Base-by-base conservation (phyloP, 2,797 vertebrate genomes). In the Anisognathus igniventris region DNA sequence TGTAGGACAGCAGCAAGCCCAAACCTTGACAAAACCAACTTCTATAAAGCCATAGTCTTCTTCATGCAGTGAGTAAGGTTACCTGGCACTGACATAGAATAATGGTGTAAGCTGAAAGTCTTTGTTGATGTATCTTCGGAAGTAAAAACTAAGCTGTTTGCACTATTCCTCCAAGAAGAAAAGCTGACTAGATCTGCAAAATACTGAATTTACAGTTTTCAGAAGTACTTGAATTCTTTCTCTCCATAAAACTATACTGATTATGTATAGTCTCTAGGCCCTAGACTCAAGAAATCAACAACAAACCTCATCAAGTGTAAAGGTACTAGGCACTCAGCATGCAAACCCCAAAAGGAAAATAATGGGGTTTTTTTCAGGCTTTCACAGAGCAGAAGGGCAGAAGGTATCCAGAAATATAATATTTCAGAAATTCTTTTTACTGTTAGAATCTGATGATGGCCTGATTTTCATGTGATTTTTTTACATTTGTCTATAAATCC, bases 221-320 rank as follows among this genome's bases (percentile, higher is more conserved):
- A 73, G 14, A 54, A 47, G 50, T 17, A 65, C 3, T 25, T 35
- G 6, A 31, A 42, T 71, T 27, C 10, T 5, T 47, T 39, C 8
- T 30, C 12, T 28, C 33, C 7, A 23, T 88, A 54, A 73, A 70
- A 62, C 12, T 31, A 9, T 31, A 60, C 5, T 12, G 23, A 40
- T 30, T 0, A 1, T 12, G 2, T 20, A 28, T 45, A 7, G 28
- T 8, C 4, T 60, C 45, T 24, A 72, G 14, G 5, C 1, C 23
- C 2, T 23, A 56, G 24, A 27, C 5, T 33, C 10, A 73, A 47
- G 31, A 86, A 83, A 65, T 40, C 31, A 88, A 47, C 24, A 66
- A 20, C 2, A 77, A 61, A 44, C 4, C 16, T 57, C 17, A 57
- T 40, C 4, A 42, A 25, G 24, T 65, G 53, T 40, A 56, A 70